Conservation (phyloP, 2,888 invertebrate species). For the Tenthredo scrophulariae region DNA sequence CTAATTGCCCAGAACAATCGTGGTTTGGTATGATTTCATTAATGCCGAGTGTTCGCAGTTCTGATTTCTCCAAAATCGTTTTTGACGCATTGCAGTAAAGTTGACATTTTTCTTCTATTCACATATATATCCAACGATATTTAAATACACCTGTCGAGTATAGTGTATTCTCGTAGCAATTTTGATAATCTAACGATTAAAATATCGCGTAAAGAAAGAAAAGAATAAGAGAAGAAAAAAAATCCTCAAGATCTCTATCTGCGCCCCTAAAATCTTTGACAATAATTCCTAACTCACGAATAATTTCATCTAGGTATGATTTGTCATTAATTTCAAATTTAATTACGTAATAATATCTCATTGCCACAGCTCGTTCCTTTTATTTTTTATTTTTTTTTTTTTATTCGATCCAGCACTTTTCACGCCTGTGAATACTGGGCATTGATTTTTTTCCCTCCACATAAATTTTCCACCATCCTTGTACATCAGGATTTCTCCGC, state of each 20-base stretch:
- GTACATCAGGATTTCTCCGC: not conserved
- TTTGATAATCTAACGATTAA: not conserved
- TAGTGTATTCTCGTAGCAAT: not conserved
- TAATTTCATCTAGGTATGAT: not conserved
- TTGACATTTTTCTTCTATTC: conserved; percentile 16
- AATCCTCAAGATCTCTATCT: not conserved
- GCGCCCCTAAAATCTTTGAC: not conserved
- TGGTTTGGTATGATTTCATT: not conserved
- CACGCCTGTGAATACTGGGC: not conserved
- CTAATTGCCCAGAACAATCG: not conserved
- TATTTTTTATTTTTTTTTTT: not conserved
- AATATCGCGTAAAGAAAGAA: not conserved
- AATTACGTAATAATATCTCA: not conserved
- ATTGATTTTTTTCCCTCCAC: conserved; percentile 2
- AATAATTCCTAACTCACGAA: not conserved
- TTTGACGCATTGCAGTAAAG: conserved; percentile 44
- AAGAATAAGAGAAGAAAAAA: not conserved
- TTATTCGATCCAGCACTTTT: not conserved
- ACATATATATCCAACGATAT: not conserved
- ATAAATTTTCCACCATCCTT: not conserved
- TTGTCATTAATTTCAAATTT: not conserved
- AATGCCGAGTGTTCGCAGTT: not conserved
- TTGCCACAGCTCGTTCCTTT: not conserved
- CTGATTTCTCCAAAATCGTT: not conserved
- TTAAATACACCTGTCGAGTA: not conserved